Base-by-base conservation (phyloP, 2,888 invertebrate genomes). In the Drosophila testacea region DNA sequence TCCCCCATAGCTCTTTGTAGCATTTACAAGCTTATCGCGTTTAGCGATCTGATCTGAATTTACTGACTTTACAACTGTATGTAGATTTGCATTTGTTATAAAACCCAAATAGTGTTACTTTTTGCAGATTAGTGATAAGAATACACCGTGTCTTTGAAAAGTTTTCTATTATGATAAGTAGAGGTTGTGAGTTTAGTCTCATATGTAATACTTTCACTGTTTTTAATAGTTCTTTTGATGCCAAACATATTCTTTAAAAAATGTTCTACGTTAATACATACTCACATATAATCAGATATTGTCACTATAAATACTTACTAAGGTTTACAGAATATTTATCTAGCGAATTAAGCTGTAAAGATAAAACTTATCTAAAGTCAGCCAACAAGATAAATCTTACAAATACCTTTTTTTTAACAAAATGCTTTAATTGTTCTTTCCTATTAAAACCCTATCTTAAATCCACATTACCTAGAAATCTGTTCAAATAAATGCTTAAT, bases 61-160 rank as follows among this genome's bases (percentile, higher is more conserved):
- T 16, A 64, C 6, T 4, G 36, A 39, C 22, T 22, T 22, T 22
- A 22, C 56, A 46, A 39, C 46, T 27, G 16, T 10, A 46, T 27
- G 16, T 11, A 46, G 54, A 74, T 79, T 74, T 79, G 54, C 64
- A 79, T 79, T 74, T 52, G n/a, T 41, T 44, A 54, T 57, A 39
- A 57, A 54, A 30, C 11, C 38, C 27, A 13, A 34, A 56, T 9
- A 28, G 32, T 50, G 44, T 11, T 16, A n/a, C 36, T 39, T 28
- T 52, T 44, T 51, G 60, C 30, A 48, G 41, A 22, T 47, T 32
- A 9, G 3, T 11, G 70, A 70, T 70, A 63, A 76, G 36, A n/a
- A n/a, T 30, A 2, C 2, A 9, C 6, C 22, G 22, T 3, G 22
- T 22, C 2, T 22, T 22, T 22, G 22, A 22, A 22, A 22, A 22